Evolutionary conservation across 2,888 invertebrate genomes (phyloP), one percentile per base, ranked within the genome.

Genomic region (Euzetes globulus): DNA sequence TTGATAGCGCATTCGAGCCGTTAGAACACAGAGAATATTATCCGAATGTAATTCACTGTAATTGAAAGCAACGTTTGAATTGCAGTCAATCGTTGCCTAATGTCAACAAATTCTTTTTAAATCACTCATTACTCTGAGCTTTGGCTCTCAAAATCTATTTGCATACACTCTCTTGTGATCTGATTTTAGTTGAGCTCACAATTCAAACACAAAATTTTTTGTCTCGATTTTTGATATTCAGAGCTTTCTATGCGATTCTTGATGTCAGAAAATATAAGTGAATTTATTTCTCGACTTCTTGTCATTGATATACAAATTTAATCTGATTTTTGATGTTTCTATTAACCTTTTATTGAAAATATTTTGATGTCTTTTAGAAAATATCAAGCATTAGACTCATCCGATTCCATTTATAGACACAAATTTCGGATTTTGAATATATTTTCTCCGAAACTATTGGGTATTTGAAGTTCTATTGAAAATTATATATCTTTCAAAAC

Each of bases 151-250:
- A 50, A 50, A n/a, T 50, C 50, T 50, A 50, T 50, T 50, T 50
- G 50, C 50, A 50, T 50, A 86, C 83, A 27, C 63, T 65, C 63
- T 33, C 63, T 33, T 50, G 5, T 50, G 19, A 50, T 50, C n/a
- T 50, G 19, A 50, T 50, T 50, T 50, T n/a, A 50, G 50, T 50
- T 50, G n/a, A 19, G 50, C 19, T 50, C n/a, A 50, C 50, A 50
- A 50, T 50, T 50, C 50, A 50, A 50, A 50, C 50, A 50, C 19
- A n/a, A 13, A 41, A 50, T 9, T 50, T 19, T 50, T 50, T n/a
- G 50, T 5, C n/a, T 50, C 50, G n/a, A 5, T 19, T 5, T 50
- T 50, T 11, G 50, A 50, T 50, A 19, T 50, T 19, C 2, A 19
- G 7, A 41, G 6, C n/a, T 50, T 50, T 50, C 4, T 50, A 50